Base-by-base conservation (phyloP, 2,113 vertebrate genomes). In the Salvelinus namaycush region DNA sequence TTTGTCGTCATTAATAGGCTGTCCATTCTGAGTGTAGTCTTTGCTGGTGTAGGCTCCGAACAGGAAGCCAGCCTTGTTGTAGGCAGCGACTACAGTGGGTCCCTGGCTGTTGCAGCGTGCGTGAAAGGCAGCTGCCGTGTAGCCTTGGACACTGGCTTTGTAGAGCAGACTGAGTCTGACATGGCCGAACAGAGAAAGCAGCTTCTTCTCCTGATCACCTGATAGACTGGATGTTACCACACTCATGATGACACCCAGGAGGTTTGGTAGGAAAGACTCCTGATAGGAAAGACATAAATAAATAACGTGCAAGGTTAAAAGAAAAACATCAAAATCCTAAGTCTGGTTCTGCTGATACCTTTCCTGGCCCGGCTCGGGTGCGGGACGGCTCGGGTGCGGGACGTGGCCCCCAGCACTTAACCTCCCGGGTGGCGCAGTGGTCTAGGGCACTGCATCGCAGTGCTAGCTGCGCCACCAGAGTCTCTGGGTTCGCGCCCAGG, bases 111-210 rank as follows among this genome's bases (percentile, higher is more conserved):
- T 78, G 64, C 89, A 89, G 78, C 44, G 81, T 26, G 0, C 1
- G 57, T 90, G 88, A 48, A 90, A 90, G 20, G 57, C 77, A 3
- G 16, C 8, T 18, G 80, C 75, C 4, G 68, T 70, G 76, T 77
- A 90, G 9, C 79, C 77, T 6, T 90, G 87, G 66, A 89, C 22
- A 18, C 74, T 86, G 82, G 87, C 87, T 79, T 90, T 88, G 79
- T 83, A 84, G 51, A 90, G 86, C 69, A 88, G 82, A 77, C 87
- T 81, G 24, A 89, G 83, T 54, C 68, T 77, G 76, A 74, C 79
- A 5, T 54, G 70, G 13, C 70, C 68, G 0, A 89, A 26, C 54
- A 90, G 80, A 78, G 83, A 86, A 57, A 84, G 68, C 65, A 90
- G 70, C 64, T 78, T 13, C 16, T 75, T 82, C 60, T 80, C 51